Percentiles rank a stretch among this genome's conserved stretches.
Evolutionary conservation across 2,113 vertebrate species (phyloP).

Genomic region (Pao palembangensis): DNA sequence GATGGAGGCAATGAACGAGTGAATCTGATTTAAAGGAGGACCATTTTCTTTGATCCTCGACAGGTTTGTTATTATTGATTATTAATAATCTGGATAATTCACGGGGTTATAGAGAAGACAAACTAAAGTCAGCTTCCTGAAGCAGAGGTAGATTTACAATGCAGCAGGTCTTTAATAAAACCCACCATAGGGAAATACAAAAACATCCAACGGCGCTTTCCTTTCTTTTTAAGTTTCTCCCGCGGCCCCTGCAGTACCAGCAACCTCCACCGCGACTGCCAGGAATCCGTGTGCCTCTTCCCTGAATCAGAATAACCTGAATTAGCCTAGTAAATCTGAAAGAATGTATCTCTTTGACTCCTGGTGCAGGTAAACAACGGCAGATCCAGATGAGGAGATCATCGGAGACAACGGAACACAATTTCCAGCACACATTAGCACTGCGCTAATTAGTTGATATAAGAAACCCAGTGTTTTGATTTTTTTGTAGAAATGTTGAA

Average conservation of each 20-base stretch:
- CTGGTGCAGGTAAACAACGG: constrained; percentile 24
- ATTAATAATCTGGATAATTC: constrained; percentile 25
- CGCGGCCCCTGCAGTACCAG: constrained; percentile 12
- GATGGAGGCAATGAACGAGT: constrained; percentile 1
- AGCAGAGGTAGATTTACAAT: constrained; percentile 50
- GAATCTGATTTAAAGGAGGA: constrained; percentile 15
- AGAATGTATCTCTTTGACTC: constrained; percentile 22
- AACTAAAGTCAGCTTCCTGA: constrained; percentile 13
- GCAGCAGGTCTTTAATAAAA: constrained; percentile 59
- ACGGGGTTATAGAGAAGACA: too few relatives aligned
- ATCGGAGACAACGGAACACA: not conserved
- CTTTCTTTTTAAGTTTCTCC: not conserved
- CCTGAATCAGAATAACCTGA: constrained; percentile 19
- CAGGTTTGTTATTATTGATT: constrained; percentile 31
- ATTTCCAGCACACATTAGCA: constrained; percentile 10
- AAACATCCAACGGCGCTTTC: constrained; percentile 39
- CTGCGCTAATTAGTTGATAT: constrained; percentile 40
- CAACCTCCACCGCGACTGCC: constrained; percentile 3
- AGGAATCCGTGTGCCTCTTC: constrained; percentile 15
- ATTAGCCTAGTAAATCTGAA: constrained; percentile 9
- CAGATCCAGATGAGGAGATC: not conserved
- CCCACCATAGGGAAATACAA: constrained; percentile 50
- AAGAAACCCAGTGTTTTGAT: constrained; percentile 22
- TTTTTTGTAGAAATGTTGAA: constrained; percentile 24
- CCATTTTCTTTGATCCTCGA: not conserved